Evolutionary conservation across 2,888 invertebrate genomes (phyloP), one percentile per base, ranked within the genome.

Genomic region (Caenorhabditis angaria): DNA sequence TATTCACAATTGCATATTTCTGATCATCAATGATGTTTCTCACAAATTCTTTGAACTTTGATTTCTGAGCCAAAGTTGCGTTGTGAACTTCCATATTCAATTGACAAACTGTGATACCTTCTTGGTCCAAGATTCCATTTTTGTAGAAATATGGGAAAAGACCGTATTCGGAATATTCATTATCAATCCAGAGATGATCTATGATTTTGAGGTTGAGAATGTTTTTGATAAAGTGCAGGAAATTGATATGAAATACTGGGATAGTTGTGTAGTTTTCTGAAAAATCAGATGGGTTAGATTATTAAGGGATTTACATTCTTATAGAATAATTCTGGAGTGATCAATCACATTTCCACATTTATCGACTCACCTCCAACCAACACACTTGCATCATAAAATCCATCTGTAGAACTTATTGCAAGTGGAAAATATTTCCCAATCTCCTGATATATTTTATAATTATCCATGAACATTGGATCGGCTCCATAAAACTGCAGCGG

Each of bases 401-500:
- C 59, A 12, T 20, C 20, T 27, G 20, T 28, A 25, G 22, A 22
- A 14, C 47, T 24, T 10, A 59, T 47, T 47, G 59, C 59, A 12
- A 59, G 47, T 32, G 59, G 59, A 18, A 59, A 59, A 59, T 47
- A 59, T 22, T 22, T 24, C 5, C 59, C 59, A 29, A 59, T n/a
- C n/a, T 28, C 41, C 47, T 35, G 20, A 32, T 59, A 59, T 1
- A 48, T 2, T 22, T 47, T 20, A 25, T 10, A 14, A 18, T 59
- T 59, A 12, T 3, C 12, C 1, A 1, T 28, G 1, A 8, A 14
- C 24, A 59, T 59, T 8, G 66, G 66, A 22, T 66, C 66, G 0
- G 66, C 66, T 6, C 66, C 66, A 47, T 61, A 56, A 29, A 66
- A 66, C 22, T n/a, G n/a, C n/a, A 29, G 60, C 1, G 61, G 61